phyloP scores from a whole-genome alignment of 2,797 vertebrate species.

The Sarcophilus harrisii region DNA sequence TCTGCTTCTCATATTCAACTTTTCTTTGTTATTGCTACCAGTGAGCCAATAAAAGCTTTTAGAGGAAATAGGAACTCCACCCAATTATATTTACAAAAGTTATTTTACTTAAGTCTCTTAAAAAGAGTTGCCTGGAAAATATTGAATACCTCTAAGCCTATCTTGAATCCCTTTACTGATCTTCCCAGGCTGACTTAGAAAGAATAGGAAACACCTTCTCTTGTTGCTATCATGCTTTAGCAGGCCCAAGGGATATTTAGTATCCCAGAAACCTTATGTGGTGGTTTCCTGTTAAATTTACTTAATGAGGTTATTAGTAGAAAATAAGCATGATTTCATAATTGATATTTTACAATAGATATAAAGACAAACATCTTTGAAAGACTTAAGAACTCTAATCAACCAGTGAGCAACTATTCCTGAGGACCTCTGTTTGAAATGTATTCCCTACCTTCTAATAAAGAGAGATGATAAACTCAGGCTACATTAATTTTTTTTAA shows the following conservation, averaged over 20 bases:
- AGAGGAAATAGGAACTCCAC: background rate
- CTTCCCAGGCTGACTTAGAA: slow-evolving; percentile 20
- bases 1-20: background rate
- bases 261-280: background rate
- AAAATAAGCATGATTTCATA: background rate
- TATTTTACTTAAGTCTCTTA: background rate
- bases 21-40: background rate
- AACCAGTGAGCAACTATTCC: background rate
- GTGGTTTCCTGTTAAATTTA: slow-evolving; percentile 15
- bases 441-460: background rate
- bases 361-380: background rate
- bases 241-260: background rate
- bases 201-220: background rate
- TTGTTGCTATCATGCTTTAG: background rate
- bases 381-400: background rate
- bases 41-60: background rate
- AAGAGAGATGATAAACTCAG: background rate
- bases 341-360: background rate
- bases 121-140: background rate
- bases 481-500: background rate
- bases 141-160: background rate
- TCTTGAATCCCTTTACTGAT: background rate
- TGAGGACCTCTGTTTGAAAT: background rate
- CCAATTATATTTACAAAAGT: background rate
- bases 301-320: background rate